Evolutionary conservation across 92 coral and sea anemone species (phyloP), one percentile per base, ranked within the genome.

Genomic region (Phymanthus crucifer): DNA sequence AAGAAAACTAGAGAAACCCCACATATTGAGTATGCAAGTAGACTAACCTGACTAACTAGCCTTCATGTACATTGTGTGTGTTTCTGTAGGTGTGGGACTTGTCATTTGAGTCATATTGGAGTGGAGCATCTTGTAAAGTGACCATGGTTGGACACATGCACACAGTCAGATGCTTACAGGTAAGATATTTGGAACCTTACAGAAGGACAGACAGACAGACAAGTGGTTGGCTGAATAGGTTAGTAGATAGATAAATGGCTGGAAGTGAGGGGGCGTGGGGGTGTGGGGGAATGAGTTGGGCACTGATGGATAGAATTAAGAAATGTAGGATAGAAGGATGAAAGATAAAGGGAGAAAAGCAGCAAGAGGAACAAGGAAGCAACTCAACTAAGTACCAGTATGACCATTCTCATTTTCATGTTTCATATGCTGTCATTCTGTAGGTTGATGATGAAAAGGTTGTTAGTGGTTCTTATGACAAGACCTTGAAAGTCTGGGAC

Each of bases 91-190:
- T 95, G 8, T 95, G 99, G 99, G 99, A 95, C 82, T 83, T 95
- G 43, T 95, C 99, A 57, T 95, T 95, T 70, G 93, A 90, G 86
- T 95, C 99, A 0, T 95, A 93, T 81, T 95, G 99, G 99, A 94
- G 98, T 83, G 99, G 99, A 35, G 99, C 99, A n/a, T 95, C 99
- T 23, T 95, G 99, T 85, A 95, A 95, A 75, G 99, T 95, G 31
- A 95, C 99, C 54, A 95, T 95, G 99, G 91, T 95, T 57, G 99
- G 99, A 24, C 99, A 95, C 72, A 88, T 95, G 90, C 99, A 95
- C 81, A 95, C 99, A 50, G 99, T 95, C 1, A 89, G 99, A 66
- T 95, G 99, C 86, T 85, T 95, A 1, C 99, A 95, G 98, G 98
- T 93, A 34, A 72, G 75, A 40, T 48, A 40, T 43, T 23, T 75